These are phyloP conservation scores for Lagodon rhomboides DNA, from an alignment of 2,797 vertebrate genomes.

Conservation along the genomic window DNA sequence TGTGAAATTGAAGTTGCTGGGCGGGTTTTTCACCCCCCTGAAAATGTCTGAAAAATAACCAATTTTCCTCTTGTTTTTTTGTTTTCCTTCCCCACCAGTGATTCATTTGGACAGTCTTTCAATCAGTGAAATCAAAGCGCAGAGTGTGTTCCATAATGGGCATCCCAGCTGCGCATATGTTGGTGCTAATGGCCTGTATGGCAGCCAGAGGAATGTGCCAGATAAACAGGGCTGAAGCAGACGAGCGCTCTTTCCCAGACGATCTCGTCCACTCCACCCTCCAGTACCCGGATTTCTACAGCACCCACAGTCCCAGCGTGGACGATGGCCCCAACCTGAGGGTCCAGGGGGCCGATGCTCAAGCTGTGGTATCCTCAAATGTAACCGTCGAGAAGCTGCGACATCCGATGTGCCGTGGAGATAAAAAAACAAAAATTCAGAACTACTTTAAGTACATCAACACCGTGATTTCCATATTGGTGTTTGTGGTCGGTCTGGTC, in stretches of 20 bases:
- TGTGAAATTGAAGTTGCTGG: neutral
- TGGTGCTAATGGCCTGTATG: constrained; percentile 86
- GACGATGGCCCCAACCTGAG: neutral
- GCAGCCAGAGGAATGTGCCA: constrained; percentile 86
- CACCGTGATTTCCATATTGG: constrained; percentile 91
- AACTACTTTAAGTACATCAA: constrained; percentile 94
- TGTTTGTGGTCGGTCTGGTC: constrained; percentile 96
- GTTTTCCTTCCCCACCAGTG: constrained; percentile 51
- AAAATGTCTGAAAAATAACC: constrained; percentile 40
- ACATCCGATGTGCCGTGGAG: constrained; percentile 76
- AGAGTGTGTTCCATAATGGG: constrained; percentile 85
- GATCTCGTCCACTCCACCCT: constrained; percentile 61
- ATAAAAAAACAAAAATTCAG: constrained; percentile 80
- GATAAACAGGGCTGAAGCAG: constrained; percentile 77
- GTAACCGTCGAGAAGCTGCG: neutral
- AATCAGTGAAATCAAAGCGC: constrained; percentile 72
- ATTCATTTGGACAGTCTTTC: constrained; percentile 64
- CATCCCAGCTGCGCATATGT: constrained; percentile 77
- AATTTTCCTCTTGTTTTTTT: constrained; percentile 4
- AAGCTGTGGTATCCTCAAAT: constrained; percentile 49
- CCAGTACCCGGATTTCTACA: constrained; percentile 58
- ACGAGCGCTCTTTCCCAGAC: constrained; percentile 32
- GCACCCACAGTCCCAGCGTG: constrained; percentile 62
- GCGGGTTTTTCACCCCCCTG: neutral
- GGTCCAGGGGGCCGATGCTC: neutral